These are phyloP conservation scores for Pollenia labialis DNA, from an alignment of 2,888 invertebrate genomes.

Conservation along the genomic window DNA sequence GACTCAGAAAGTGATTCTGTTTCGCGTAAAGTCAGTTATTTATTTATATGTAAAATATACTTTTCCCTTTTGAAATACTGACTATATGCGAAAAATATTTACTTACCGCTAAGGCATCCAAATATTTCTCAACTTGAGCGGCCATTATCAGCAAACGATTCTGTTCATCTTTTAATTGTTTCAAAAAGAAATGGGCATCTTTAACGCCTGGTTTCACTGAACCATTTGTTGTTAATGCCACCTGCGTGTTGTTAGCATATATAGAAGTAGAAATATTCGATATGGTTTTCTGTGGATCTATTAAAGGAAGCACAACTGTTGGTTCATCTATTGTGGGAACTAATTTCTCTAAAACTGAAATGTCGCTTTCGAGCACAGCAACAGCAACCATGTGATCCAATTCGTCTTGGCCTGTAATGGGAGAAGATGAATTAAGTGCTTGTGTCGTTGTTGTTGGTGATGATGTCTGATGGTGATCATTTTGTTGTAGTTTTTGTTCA, in stretches of 20 bases:
- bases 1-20: no score
- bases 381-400: slow-evolving; percentile 77
- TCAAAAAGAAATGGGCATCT: slow-evolving; percentile 92
- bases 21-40: no score
- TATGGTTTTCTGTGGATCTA: slow-evolving; percentile 42
- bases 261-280: slow-evolving; percentile 11
- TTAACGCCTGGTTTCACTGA: slow-evolving; percentile 63
- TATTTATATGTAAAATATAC: no score
- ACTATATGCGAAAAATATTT: no score
- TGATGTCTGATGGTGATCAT: slow-evolving; percentile 36
- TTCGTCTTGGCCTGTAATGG: slow-evolving; percentile 72
- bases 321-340: slow-evolving; percentile 50
- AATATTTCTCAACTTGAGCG: slow-evolving; percentile 88
- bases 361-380: neutral
- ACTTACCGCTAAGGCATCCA: slow-evolving; percentile 85
- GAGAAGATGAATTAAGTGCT: slow-evolving; percentile 31
- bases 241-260: neutral
- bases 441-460: slow-evolving; percentile 13
- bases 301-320: slow-evolving; percentile 60
- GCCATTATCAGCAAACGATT: slow-evolving; percentile 88
- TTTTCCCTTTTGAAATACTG: no score
- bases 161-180: slow-evolving; percentile 90
- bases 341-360: slow-evolving; percentile 50
- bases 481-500: slow-evolving; percentile 43
- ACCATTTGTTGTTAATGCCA: slow-evolving; percentile 45